phyloP scores from a whole-genome alignment of 1,140 invertebrate species.

The Plodia interpunctella region DNA sequence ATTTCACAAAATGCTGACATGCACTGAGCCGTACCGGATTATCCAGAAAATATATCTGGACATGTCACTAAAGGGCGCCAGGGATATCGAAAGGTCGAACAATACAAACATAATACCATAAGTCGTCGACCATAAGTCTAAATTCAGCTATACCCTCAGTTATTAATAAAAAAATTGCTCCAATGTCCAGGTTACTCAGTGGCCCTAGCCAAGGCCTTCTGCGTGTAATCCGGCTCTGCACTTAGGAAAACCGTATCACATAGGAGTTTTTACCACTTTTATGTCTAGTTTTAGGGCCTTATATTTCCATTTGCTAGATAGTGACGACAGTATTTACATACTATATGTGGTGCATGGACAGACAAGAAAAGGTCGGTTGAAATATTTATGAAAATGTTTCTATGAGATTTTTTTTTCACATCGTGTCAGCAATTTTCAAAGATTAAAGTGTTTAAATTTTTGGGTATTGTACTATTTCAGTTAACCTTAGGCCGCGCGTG shows the following conservation, averaged over 20 bases:
- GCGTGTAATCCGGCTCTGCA: not conserved
- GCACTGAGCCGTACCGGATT: not conserved
- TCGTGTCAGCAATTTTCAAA: too few species aligned
- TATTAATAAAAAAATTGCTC: too few species aligned
- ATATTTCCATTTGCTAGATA: not conserved
- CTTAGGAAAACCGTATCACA: not conserved
- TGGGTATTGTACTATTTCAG: too few species aligned
- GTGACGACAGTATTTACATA: constrained; percentile 5
- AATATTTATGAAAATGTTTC: too few species aligned
- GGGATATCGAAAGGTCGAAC: too few species aligned
- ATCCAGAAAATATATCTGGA: not conserved
- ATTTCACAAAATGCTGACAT: not conserved
- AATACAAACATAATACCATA: not conserved
- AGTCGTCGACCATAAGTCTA: not conserved
- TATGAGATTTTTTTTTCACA: too few species aligned
- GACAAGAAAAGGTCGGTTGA: not conserved
- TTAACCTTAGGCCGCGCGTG: too few species aligned
- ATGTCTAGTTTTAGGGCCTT: not conserved
- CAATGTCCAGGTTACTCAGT: too few species aligned
- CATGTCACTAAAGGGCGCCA: too few species aligned
- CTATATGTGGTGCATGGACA: not conserved
- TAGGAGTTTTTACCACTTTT: not conserved
- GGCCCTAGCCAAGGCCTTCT: not conserved
- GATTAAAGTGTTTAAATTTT: too few species aligned
- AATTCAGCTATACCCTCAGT: too few species aligned